Evolutionary conservation across 1,140 invertebrate genomes (phyloP), one percentile per base, ranked within the genome.

Genomic region (Palaemon carinicauda): DNA sequence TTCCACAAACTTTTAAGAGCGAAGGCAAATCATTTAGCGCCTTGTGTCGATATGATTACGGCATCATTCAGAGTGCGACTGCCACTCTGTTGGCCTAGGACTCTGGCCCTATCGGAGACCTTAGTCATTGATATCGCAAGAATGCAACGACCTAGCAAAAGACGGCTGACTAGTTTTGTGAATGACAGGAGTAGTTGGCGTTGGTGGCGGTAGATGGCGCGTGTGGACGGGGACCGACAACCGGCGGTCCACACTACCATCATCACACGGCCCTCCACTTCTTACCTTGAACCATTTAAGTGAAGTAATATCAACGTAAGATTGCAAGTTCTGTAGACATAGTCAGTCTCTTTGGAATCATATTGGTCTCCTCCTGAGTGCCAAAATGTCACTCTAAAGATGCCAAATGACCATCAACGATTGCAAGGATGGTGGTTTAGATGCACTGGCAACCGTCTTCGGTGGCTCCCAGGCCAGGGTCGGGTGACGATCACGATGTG

Each of bases 81-180:
- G 41, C 41, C 41, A 12, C 41, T 5, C 7, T 12, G 41, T 41
- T 9, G 41, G 1, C 41, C 5, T 7, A 41, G 41, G 41, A 12
- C 41, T 41, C 41, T 24, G 54, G 56, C 54, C 54, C 19, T 31
- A 12, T 41, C 41, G 41, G 41, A 41, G 41, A 41, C 83, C 69
- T 69, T 79, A 71, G 83, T 86, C 83, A 80, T 86, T 86, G 83
- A 86, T 86, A 86, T 86, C 80, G 83, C 50, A 80, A 74, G 83
- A 86, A 86, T 86, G 83, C 77, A 85, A 85, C 82, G 54, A 79
- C 82, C 82, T 71, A 85, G 82, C 82, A 80, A 86, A n/a, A 54
- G 83, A 86, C 83, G 71, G 65, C 82, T 41, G 77, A 86, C 83
- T 78, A 86, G 83, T 80, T 86, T 86, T 86, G 83, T 86, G 83